Evolutionary conservation across 1,140 invertebrate genomes (phyloP), one percentile per base, ranked within the genome.

Genomic region (Rhagoletis zephyria): DNA sequence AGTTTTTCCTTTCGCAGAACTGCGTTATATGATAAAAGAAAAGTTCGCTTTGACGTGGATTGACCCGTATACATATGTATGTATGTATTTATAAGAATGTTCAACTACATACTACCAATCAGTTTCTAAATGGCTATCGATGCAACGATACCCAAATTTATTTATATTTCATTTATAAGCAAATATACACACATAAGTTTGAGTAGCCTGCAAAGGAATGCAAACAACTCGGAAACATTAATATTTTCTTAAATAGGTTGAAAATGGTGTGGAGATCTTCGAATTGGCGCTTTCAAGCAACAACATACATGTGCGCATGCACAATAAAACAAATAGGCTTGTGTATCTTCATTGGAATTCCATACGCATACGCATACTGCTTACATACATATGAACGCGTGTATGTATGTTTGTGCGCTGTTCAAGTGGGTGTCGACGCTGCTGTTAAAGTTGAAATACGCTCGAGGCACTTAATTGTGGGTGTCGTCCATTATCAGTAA

Each of bases 351-450:
- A 77, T 77, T 48, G 45, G 42, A 77, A 16, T n/a, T n/a, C n/a
- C 16, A 74, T n/a, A 48, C 48, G 0, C 9, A 16, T n/a, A 51
- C 19, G 12, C 12, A 42, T 67, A 42, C 40, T 42, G 14, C 16
- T 2, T 64, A 42, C 42, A 19, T 42, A 30, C 30, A 30, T 30
- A 30, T 30, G 30, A 3, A 30, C 30, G 30, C 14, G 40, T 0
- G 40, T 40, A 19, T 67, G 30, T 19, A 19, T 42, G 10, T 30
- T 10, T 67, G 12, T 63, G 1, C 48, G 56, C 56, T 81, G n/a
- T 48, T 81, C 74, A 81, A 81, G 74, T 81, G 74, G 74, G 74
- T 81, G 74, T 56, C 19, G 74, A 81, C 74, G 74, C 30, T 74
- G 70, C 40, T 74, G 70, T 48, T 48, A 74, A 74, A 9, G 45